Conservation (phyloP, 2,888 invertebrate species). For the Agrochola lota region DNA sequence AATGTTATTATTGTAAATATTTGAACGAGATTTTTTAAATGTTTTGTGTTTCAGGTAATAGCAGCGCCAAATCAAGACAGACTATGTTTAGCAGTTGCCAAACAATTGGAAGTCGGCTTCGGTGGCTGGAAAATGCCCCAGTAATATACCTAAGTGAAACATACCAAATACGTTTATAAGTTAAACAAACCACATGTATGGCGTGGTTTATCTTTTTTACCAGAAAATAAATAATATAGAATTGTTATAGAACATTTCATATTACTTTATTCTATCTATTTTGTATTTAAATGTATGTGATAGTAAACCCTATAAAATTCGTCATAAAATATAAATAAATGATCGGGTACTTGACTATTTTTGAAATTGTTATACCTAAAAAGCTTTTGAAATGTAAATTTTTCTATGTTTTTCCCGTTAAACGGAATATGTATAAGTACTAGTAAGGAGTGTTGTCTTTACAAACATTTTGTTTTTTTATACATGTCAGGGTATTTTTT, state of each 20-base stretch:
- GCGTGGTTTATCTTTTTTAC: slow-evolving; percentile 77
- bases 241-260: slow-evolving; percentile 54
- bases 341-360: slow-evolving; percentile 64
- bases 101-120: slow-evolving; percentile 93
- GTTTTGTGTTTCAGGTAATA: slow-evolving; percentile 89
- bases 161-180: slow-evolving; percentile 60
- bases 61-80: slow-evolving; percentile 94
- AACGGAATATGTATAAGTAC: slow-evolving; percentile 37
- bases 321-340: slow-evolving; percentile 34
- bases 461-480: slow-evolving; percentile 31
- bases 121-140: slow-evolving; percentile 94
- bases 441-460: slow-evolving; percentile 19
- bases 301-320: slow-evolving; percentile 66
- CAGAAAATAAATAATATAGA: slow-evolving; percentile 56
- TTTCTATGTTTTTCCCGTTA: slow-evolving; percentile 39
- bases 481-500: slow-evolving; percentile 31
- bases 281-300: slow-evolving; percentile 66
- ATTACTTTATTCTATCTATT: slow-evolving; percentile 66
- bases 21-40: neutral
- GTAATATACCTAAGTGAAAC: slow-evolving; percentile 57
- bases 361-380: slow-evolving; percentile 50
- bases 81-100: slow-evolving; percentile 95
- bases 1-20: neutral
- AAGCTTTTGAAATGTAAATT: slow-evolving; percentile 16
- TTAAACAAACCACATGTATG: slow-evolving; percentile 76